phyloP scores from a whole-genome alignment of 2,888 invertebrate species.

The Lissocephala sabroskyi region DNA sequence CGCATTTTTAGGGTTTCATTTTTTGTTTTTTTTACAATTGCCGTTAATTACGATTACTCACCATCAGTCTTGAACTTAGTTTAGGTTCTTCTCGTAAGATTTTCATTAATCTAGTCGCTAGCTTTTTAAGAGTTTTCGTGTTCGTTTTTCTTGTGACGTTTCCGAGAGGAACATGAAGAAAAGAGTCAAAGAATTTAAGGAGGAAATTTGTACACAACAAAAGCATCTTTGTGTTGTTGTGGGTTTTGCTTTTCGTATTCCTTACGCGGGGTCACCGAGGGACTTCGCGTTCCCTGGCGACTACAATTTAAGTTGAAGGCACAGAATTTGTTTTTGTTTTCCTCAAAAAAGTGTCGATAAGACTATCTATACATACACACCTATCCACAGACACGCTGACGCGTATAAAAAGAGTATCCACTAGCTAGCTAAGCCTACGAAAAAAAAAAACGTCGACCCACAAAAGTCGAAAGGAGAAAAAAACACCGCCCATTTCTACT shows the following conservation, averaged over 20 bases:
- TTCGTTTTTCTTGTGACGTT: conserved; percentile 1
- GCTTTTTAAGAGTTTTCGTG: conserved; percentile 1
- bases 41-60: conserved; percentile 51
- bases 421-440: too few species aligned
- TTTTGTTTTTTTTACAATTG: conserved; percentile 27
- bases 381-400: conserved; percentile 11
- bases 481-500: not conserved
- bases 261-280: conserved; percentile 12
- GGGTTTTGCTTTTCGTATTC: conserved; percentile 1
- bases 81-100: conserved; percentile 26
- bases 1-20: not conserved
- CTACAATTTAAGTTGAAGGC: conserved; percentile 57
- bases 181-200: too few species aligned
- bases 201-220: too few species aligned
- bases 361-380: conserved; percentile 29
- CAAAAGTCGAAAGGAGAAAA: conserved; percentile 7
- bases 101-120: conserved; percentile 1
- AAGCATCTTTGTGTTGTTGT: too few species aligned
- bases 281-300: conserved; percentile 12
- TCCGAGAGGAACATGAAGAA: too few species aligned
- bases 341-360: conserved; percentile 18
- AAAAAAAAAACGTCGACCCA: too few species aligned
- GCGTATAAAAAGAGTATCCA: conserved; percentile 4
- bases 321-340: conserved; percentile 37
- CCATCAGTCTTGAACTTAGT: conserved; percentile 70